Evolutionary conservation across 2,888 invertebrate species (phyloP).

Genomic region (Scaptomyza cyrtandrae): DNA sequence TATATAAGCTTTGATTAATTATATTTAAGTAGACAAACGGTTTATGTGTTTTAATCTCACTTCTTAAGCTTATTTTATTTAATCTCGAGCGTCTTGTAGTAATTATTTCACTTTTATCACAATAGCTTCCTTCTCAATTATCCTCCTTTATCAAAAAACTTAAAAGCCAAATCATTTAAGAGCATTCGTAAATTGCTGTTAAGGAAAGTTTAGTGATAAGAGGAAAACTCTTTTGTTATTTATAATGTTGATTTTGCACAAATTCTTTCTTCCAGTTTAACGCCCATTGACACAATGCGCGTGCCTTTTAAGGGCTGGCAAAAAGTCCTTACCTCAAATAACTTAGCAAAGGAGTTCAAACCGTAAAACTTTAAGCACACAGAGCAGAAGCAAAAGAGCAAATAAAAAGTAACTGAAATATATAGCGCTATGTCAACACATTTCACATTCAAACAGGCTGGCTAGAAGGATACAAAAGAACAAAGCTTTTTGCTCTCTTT

Average conservation of each 20-base stretch:
- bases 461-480: constrained; percentile 31
- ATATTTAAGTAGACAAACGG: too few species aligned
- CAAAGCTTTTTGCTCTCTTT: constrained; percentile 39
- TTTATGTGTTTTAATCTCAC: too few species aligned
- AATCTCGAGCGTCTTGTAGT: too few species aligned
- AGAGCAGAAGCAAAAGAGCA: constrained; percentile 30
- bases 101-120: too few species aligned
- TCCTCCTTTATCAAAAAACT: background rate
- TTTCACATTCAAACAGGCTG: constrained; percentile 47
- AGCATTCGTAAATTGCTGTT: background rate
- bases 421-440: constrained; percentile 75
- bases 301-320: constrained; percentile 36
- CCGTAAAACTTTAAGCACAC: constrained; percentile 55
- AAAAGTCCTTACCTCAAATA: constrained; percentile 38
- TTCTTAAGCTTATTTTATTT: too few species aligned
- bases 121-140: too few species aligned
- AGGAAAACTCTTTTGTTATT: constrained; percentile 35
- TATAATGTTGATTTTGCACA: constrained; percentile 60
- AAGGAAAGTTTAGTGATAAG: background rate
- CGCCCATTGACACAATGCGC: constrained; percentile 55
- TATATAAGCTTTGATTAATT: too few species aligned
- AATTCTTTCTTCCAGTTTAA: constrained; percentile 60
- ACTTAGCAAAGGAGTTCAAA: constrained; percentile 29
- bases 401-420: constrained; percentile 69
- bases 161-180: background rate